These are phyloP conservation scores for Crax fasciolata DNA, from an alignment of 2,797 vertebrate species.

Conservation along the genomic window DNA sequence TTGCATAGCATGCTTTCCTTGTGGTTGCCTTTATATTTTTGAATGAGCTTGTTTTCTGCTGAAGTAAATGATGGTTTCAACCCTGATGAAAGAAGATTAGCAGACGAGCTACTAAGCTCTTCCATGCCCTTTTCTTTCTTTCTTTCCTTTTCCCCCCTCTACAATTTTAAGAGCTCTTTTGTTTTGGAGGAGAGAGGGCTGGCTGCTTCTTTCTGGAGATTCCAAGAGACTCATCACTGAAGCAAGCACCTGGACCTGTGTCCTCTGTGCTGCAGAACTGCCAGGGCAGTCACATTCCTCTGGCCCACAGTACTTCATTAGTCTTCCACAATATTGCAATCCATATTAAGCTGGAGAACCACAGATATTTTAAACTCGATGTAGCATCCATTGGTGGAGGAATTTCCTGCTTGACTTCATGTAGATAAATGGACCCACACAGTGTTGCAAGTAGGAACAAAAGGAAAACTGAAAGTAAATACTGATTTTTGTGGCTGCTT, in stretches of 20 bases:
- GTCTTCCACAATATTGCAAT: background rate
- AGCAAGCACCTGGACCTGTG: background rate
- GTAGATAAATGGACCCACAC: background rate
- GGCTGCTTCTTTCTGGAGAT: background rate
- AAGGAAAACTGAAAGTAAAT: slow-evolving; percentile 27
- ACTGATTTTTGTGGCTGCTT: background rate
- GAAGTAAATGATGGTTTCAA: background rate
- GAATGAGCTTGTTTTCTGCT: background rate
- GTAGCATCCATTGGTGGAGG: background rate
- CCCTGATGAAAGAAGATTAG: background rate
- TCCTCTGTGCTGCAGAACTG: background rate
- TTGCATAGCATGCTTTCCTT: background rate
- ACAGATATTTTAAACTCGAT: background rate
- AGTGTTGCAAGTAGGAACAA: background rate
- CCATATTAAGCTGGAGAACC: background rate
- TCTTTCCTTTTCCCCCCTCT: too few species aligned
- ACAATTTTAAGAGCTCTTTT: background rate
- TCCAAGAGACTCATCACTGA: background rate
- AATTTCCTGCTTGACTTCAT: background rate
- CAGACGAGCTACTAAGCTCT: background rate
- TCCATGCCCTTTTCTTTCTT: too few species aligned
- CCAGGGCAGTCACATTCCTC: fast-evolving
- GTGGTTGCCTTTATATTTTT: background rate
- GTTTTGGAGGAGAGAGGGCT: background rate
- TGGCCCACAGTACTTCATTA: background rate